phyloP scores from a whole-genome alignment of 30 jellyfish, hydroid and myxozoan genomes.

The Aurelia aurita complex sp. Pacific region DNA sequence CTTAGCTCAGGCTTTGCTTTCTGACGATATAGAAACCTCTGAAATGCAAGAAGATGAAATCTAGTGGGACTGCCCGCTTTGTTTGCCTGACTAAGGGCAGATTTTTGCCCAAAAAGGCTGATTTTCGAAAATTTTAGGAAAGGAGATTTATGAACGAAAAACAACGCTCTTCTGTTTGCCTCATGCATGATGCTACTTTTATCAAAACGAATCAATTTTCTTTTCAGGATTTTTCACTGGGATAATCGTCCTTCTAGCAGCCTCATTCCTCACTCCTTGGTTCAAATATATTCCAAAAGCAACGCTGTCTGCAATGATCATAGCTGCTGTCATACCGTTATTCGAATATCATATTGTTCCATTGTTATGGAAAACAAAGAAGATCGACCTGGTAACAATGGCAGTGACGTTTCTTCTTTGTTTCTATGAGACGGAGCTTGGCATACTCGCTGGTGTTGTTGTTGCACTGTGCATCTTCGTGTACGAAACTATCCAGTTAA shows the following conservation, averaged over 20 bases:
- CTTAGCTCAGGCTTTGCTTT: no score
- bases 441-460: slow-evolving; percentile 74
- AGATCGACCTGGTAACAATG: slow-evolving; percentile 50
- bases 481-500: slow-evolving; percentile 37
- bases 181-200: no score
- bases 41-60: no score
- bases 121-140: no score
- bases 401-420: slow-evolving; percentile 57
- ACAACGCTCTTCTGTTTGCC: no score
- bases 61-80: no score
- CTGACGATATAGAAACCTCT: no score
- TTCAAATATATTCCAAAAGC: slow-evolving; percentile 70
- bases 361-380: slow-evolving; percentile 63
- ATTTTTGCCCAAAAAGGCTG: no score
- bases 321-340: slow-evolving; percentile 73
- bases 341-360: slow-evolving; percentile 57
- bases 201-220: neutral
- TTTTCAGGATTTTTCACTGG: slow-evolving; percentile 70
- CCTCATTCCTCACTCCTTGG: slow-evolving; percentile 65
- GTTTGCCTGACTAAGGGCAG: no score
- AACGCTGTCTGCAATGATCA: slow-evolving; percentile 68
- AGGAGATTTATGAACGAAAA: no score
- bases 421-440: slow-evolving; percentile 76
- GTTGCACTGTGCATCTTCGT: slow-evolving; percentile 47
- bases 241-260: slow-evolving; percentile 65